Conservation (phyloP, 2,888 invertebrate species). For the Tachina lurida region DNA sequence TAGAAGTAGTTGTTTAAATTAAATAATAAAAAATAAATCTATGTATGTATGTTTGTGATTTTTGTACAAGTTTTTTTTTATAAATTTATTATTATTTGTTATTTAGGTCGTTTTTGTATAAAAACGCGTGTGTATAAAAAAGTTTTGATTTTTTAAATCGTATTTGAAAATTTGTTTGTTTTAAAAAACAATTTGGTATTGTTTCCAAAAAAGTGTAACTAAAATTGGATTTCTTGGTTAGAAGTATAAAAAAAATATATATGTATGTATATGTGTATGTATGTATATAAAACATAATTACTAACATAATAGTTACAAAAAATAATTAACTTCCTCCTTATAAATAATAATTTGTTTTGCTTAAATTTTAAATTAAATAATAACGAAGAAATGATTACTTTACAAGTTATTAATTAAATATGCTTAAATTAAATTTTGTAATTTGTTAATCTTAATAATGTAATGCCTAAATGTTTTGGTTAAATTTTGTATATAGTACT, state of each 20-base stretch:
- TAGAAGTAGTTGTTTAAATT: constrained; percentile 37
- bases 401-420: constrained; percentile 38
- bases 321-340: constrained; percentile 1
- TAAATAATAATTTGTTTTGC: constrained; percentile 60
- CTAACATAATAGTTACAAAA: constrained; percentile 14
- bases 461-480: constrained; percentile 68
- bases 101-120: constrained; percentile 38
- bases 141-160: constrained; percentile 65
- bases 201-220: constrained; percentile 55
- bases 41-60: constrained; percentile 35
- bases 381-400: constrained; percentile 37
- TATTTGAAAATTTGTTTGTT: constrained; percentile 60
- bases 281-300: constrained; percentile 26
- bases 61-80: constrained; percentile 57
- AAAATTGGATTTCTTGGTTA: constrained; percentile 46
- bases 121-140: constrained; percentile 58
- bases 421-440: constrained; percentile 37
- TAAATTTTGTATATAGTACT: constrained; percentile 65
- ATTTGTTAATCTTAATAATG: constrained; percentile 61
- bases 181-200: constrained; percentile 70
- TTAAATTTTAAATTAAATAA: constrained; percentile 46
- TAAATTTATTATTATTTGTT: constrained; percentile 20
- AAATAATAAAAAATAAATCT: constrained; percentile 49
- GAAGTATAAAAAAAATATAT: constrained; percentile 29
- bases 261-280: background rate